Conservation (phyloP, 2,797 vertebrate species). For the Cuniculus paca region DNA sequence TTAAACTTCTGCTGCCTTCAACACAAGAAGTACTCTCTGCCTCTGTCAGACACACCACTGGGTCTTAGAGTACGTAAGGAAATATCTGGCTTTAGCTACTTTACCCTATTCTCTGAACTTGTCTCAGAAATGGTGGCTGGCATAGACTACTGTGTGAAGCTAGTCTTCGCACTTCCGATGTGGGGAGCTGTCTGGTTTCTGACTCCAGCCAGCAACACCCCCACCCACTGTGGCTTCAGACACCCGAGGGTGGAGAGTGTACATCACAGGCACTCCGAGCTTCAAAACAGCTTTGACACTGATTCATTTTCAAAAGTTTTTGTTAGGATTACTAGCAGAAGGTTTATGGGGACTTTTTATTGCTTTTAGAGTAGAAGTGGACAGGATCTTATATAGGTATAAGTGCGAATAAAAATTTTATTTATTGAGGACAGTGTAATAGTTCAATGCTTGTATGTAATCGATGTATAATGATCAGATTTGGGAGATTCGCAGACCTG, state of each 20-base stretch:
- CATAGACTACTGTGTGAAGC: not conserved
- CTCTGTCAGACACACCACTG: not conserved
- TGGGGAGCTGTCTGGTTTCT: not conserved
- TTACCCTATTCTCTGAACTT: not conserved
- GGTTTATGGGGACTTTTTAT: not conserved
- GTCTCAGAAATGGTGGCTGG: not conserved
- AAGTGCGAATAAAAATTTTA: not conserved
- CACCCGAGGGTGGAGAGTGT: not conserved
- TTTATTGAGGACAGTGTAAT: not conserved
- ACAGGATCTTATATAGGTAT: not conserved
- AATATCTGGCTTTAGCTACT: not conserved
- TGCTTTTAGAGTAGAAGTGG: not conserved
- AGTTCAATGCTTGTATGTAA: not conserved
- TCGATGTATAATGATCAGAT: not conserved
- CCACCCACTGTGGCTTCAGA: not conserved
- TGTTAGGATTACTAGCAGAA: not conserved
- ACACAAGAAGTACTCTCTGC: not conserved
- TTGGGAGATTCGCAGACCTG: not conserved
- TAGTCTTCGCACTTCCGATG: not conserved
- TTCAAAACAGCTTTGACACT: conserved; percentile 47
- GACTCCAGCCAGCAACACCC: not conserved
- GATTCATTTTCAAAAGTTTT: conserved; percentile 6
- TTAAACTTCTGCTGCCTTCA: not conserved
- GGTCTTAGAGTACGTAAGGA: not conserved
- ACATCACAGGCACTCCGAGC: not conserved